These are phyloP conservation scores for Gnathonemus echidnorhynchus DNA, from an alignment of 2,113 vertebrate species.

Conservation along the genomic window DNA sequence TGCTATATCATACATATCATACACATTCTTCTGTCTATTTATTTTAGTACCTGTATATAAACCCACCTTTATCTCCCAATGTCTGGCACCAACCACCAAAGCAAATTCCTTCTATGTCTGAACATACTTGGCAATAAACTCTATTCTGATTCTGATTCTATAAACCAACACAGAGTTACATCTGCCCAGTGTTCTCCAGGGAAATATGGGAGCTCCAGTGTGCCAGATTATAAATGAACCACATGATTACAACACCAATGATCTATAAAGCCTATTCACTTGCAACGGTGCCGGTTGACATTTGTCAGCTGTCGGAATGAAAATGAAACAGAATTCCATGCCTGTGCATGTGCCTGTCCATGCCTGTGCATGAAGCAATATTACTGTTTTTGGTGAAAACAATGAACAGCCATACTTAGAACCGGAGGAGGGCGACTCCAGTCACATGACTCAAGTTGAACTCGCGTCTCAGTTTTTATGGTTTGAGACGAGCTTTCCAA, in stretches of 20 bases:
- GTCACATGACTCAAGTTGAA: not conserved
- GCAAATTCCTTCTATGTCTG: too few species aligned
- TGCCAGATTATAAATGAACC: not conserved
- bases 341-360: not conserved
- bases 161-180: not conserved
- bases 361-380: too few species aligned
- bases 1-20: too few species aligned
- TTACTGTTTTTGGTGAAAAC: not conserved
- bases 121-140: too few species aligned
- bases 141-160: not conserved
- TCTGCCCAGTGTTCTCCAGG: not conserved
- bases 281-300: not conserved
- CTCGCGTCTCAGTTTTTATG: not conserved
- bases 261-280: not conserved
- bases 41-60: too few species aligned
- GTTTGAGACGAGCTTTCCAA: not conserved
- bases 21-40: too few species aligned
- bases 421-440: not conserved
- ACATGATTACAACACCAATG: not conserved
- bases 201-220: not conserved
- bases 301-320: not conserved
- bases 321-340: not conserved
- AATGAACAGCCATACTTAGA: not conserved
- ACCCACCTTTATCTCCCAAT: too few species aligned
- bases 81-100: too few species aligned